A percentile compares a stretch with the other conserved stretches of the same genome.
These are phyloP conservation scores for Sebastes minor DNA, from an alignment of 2,797 vertebrate genomes.

Conservation along the genomic window DNA sequence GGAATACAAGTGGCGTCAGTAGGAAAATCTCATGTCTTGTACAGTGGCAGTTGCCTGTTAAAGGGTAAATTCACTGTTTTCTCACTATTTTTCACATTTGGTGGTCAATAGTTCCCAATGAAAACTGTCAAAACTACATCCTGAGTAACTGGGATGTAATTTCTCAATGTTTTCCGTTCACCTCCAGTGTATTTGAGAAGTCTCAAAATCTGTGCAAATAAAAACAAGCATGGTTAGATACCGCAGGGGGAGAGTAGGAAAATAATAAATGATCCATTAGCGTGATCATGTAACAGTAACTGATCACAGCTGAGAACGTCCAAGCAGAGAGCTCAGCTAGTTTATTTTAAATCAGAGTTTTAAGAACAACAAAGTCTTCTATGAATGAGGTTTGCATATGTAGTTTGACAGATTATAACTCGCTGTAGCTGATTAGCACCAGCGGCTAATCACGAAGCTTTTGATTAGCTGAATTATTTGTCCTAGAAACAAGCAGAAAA, in stretches of 20 bases:
- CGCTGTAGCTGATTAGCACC: constrained; percentile 30
- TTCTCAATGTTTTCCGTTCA: too few species aligned
- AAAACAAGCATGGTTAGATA: not conserved
- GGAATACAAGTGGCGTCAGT: not conserved
- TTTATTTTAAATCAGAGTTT: constrained; percentile 8
- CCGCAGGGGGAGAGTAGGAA: not conserved
- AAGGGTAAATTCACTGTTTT: not conserved
- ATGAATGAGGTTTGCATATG: not conserved
- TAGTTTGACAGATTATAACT: constrained; percentile 28
- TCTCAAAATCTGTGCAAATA: not conserved
- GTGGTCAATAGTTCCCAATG: not conserved
- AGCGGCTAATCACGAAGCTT: constrained; percentile 25
- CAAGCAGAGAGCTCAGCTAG: not conserved
- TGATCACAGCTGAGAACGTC: not conserved
- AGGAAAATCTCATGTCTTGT: not conserved
- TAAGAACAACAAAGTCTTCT: not conserved
- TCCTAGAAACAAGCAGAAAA: constrained; percentile 32
- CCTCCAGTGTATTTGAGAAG: not conserved
- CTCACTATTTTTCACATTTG: not conserved
- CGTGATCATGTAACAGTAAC: not conserved
- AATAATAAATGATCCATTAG: not conserved
- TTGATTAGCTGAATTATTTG: constrained; percentile 35
- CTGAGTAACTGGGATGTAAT: not conserved
- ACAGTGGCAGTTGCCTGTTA: not conserved
- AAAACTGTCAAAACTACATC: not conserved